Base-by-base conservation (phyloP, 1,140 invertebrate species). In the Eueides isabella region DNA sequence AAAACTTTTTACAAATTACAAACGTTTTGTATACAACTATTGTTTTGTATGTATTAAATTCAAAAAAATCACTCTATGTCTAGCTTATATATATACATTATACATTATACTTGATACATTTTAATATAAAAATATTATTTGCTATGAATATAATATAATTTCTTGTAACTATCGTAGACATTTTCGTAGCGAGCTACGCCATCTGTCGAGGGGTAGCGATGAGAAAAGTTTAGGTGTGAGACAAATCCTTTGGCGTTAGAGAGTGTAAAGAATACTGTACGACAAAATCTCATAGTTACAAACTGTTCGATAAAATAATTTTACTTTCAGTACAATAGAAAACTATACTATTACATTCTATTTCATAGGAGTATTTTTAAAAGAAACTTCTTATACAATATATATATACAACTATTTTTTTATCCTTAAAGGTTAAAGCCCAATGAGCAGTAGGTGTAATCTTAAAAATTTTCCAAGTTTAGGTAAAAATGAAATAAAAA, bases 191-290 rank as follows among this genome's bases (percentile, higher is more conserved):
- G 61, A 16, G 71, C 76, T 83, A 81, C 85, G 90, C 89, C 90
- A 92, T 92, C 90, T 92, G 63, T 74, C 73, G 87, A 55, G 84
- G 90, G 90, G 90, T 92, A 92, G 90, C 86, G 65, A 9, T 5
- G 48, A n/a, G 73, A 62, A 71, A 80, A 76, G 67, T 62, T 77
- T 71, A 33, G 61, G 1, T 5, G 30, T 33, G 38, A 55, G 6
- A 74, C 65, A 74, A 33, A 5, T 55, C 19, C 16, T 26, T 55
- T 23, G 2, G 11, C 7, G 41, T 26, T 55, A 55, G 48, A 55
- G 2, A 12, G 11, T 55, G 12, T 11, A 23, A 55, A 26, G 48
- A 23, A 23, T n/a, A 55, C 7, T 23, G 11, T 11, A 26, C 9
- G 2, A 12, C 7, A 55, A 55, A 55, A 11, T 38, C 11, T n/a